These are phyloP conservation scores for Nematolebias whitei DNA, from an alignment of 2,113 vertebrate species.

Conservation along the genomic window DNA sequence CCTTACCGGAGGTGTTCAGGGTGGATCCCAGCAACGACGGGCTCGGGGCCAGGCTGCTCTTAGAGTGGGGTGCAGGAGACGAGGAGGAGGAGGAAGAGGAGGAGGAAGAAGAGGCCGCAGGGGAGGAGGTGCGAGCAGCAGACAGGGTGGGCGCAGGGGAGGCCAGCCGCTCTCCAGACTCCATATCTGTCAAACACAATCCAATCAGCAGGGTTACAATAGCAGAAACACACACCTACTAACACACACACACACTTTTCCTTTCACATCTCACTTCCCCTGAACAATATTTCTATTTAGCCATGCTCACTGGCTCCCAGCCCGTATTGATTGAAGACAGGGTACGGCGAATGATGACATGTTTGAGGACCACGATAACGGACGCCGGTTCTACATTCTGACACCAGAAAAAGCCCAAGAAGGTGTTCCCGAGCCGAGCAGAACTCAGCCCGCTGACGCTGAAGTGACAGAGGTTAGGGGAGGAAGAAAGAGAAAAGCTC, in stretches of 20 bases:
- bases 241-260: constrained; percentile 74
- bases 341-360: constrained; percentile 54
- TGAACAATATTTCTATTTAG: constrained; percentile 84
- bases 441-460: too few relatives aligned
- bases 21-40: constrained; percentile 85
- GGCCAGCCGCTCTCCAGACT: constrained; percentile 94
- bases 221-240: constrained; percentile 49
- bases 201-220: constrained; percentile 78
- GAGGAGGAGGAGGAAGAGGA: constrained; percentile 66
- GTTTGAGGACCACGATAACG: constrained; percentile 49
- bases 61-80: constrained; percentile 81
- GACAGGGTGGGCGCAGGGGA: constrained; percentile 87
- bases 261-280: constrained; percentile 83
- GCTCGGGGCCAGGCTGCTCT: constrained; percentile 88
- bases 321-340: constrained; percentile 70
- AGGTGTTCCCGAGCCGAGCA: constrained; percentile 8
- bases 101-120: constrained; percentile 81
- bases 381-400: constrained; percentile 59
- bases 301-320: constrained; percentile 74
- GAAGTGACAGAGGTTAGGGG: constrained; percentile 13
- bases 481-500: constrained; percentile 21
- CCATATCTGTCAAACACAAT: constrained; percentile 90
- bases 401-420: constrained; percentile 32
- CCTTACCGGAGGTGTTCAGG: constrained; percentile 90
- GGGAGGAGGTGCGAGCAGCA: constrained; percentile 85